A percentile compares a stretch with the other conserved stretches of the same genome.
Conservation (phyloP, 2,888 invertebrate species). For the Dione juno region DNA sequence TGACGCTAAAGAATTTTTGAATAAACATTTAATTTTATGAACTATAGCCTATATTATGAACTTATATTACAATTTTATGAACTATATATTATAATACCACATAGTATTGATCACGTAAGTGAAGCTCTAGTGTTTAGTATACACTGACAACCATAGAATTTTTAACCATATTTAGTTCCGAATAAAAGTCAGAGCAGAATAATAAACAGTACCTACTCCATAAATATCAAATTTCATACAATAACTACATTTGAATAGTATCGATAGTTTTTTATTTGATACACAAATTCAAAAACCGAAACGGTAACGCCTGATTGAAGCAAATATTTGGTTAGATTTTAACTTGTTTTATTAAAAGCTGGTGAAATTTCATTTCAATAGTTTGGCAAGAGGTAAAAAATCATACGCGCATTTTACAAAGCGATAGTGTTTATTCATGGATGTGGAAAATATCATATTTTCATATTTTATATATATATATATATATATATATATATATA, state of each 20-base stretch:
- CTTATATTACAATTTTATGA: no score
- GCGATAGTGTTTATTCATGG: neutral
- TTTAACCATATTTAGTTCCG: no score
- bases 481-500: no score
- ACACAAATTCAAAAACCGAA: slow-evolving; percentile 37
- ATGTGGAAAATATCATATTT: neutral
- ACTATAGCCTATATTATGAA: no score
- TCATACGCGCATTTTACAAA: slow-evolving; percentile 7
- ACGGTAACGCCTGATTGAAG: slow-evolving; percentile 31
- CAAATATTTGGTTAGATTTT: slow-evolving; percentile 32
- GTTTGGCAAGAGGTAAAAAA: slow-evolving; percentile 17
- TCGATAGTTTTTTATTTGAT: slow-evolving; percentile 33
- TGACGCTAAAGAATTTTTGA: no score
- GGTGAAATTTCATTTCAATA: slow-evolving; percentile 22
- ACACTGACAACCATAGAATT: no score
- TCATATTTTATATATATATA: neutral
- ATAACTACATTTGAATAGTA: slow-evolving; percentile 9
- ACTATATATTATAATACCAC: no score
- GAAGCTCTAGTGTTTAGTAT: no score
- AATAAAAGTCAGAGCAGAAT: neutral
- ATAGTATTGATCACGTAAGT: no score
- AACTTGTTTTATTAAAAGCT: slow-evolving; percentile 16
- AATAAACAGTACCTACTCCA: neutral
- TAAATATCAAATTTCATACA: slow-evolving; percentile 39
- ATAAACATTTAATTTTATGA: no score